phyloP scores from a whole-genome alignment of 2,113 vertebrate species.

The Tretioscincus oriximinensis region DNA sequence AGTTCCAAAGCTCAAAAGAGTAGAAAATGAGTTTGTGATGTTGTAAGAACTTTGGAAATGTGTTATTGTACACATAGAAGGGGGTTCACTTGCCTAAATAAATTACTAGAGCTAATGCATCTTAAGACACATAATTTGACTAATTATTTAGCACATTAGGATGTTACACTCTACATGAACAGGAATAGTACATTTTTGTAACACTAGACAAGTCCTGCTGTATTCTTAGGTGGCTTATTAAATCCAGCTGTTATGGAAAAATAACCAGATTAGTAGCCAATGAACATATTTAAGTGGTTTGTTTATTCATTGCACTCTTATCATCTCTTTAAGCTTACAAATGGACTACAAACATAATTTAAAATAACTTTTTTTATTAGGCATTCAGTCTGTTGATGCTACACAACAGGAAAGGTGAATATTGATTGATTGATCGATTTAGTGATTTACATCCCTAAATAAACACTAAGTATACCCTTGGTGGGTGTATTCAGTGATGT shows the following conservation, averaged over 20 bases:
- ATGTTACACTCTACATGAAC: slow-evolving; percentile 1
- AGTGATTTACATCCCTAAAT: too few relatives aligned
- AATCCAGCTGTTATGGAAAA: not conserved
- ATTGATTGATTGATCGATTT: not conserved
- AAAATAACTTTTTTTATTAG: too few relatives aligned
- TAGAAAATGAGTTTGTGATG: slow-evolving; percentile 36
- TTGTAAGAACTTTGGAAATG: slow-evolving; percentile 16
- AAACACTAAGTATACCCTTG: too few relatives aligned
- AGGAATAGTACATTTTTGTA: not conserved
- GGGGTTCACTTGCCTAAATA: not conserved
- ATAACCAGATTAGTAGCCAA: not conserved
- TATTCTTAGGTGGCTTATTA: slow-evolving; percentile 3
- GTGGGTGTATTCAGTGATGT: too few relatives aligned
- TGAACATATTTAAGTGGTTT: not conserved
- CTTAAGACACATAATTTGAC: not conserved
- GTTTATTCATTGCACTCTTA: too few relatives aligned
- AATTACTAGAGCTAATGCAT: not conserved
- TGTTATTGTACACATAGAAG: not conserved
- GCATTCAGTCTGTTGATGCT: too few relatives aligned
- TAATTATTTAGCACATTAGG: slow-evolving; percentile 12
- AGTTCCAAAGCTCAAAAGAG: slow-evolving; percentile 34
- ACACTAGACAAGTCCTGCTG: not conserved
- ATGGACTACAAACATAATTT: too few relatives aligned
- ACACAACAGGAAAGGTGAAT: not conserved
- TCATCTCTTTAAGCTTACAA: too few relatives aligned